Conservation (phyloP, 2,113 vertebrate genomes). For the Crotalus tigris region DNA sequence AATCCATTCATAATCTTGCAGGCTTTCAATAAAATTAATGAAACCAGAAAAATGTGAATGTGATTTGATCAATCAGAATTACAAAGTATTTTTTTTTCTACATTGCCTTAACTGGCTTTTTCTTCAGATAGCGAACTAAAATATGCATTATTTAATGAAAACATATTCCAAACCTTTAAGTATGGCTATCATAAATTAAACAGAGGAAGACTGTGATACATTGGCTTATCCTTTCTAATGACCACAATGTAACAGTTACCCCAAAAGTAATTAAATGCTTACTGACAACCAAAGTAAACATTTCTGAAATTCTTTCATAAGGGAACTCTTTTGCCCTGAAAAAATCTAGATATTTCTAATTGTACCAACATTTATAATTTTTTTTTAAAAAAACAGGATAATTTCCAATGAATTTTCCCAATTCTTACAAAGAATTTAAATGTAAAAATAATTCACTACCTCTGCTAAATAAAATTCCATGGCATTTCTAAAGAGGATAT, state of each 20-base stretch:
- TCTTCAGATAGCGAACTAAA: conserved; percentile 66
- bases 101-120: conserved; percentile 13
- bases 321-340: neutral
- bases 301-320: neutral
- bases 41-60: neutral
- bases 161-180: conserved; percentile 80
- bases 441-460: neutral
- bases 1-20: conserved; percentile 24
- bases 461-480: neutral
- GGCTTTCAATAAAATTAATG: neutral
- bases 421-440: neutral
- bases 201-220: conserved; percentile 31
- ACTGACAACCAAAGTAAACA: neutral
- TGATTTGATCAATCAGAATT: conserved; percentile 18
- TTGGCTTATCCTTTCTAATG: conserved; percentile 29
- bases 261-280: neutral
- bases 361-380: neutral
- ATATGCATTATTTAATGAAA: conserved; percentile 63
- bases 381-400: neutral
- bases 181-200: conserved; percentile 48
- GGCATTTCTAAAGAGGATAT: neutral
- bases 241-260: conserved; percentile 10
- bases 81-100: neutral
- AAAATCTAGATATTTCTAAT: neutral
- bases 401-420: neutral